Percentiles rank a stretch among this genome's conserved stretches.
These are phyloP conservation scores for Corydoras sp. DNA, from an alignment of 2,113 vertebrate genomes.

Conservation along the genomic window DNA sequence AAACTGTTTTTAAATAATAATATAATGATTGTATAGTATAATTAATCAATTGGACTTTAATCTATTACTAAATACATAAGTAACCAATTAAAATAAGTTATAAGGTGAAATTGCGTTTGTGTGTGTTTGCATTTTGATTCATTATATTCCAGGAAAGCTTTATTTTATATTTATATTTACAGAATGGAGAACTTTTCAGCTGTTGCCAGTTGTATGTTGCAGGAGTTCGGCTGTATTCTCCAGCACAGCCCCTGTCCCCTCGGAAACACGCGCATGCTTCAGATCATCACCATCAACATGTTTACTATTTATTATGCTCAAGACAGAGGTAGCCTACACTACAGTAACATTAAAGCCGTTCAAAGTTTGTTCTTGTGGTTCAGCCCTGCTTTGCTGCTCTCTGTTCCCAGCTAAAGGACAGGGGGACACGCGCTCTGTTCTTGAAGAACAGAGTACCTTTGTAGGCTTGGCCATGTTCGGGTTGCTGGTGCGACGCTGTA, in stretches of 20 bases:
- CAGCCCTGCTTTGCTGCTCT: background rate
- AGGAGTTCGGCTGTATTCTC: slow-evolving; percentile 85
- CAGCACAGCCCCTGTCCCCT: slow-evolving; percentile 83
- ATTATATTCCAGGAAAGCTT: background rate
- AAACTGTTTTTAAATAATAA: too few relatives aligned
- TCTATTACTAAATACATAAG: too few relatives aligned
- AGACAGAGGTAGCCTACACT: slow-evolving; percentile 68
- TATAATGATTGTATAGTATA: too few relatives aligned
- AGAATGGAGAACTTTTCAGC: slow-evolving; percentile 93
- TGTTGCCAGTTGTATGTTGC: slow-evolving; percentile 79
- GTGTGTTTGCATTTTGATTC: too few relatives aligned
- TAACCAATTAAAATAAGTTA: too few relatives aligned
- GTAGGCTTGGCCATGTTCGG: slow-evolving; percentile 91
- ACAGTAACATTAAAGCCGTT: background rate
- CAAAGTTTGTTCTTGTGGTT: background rate
- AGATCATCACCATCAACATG: slow-evolving; percentile 98
- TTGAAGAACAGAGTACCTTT: slow-evolving; percentile 85
- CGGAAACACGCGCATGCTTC: slow-evolving; percentile 85
- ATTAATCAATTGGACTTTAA: too few relatives aligned
- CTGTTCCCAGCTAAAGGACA: slow-evolving; percentile 54
- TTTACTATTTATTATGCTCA: slow-evolving; percentile 89
- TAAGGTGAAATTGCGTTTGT: too few relatives aligned
- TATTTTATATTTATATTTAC: slow-evolving; percentile 42
- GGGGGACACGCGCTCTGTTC: slow-evolving; percentile 75
- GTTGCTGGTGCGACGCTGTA: slow-evolving; percentile 83